phyloP scores from a whole-genome alignment of 2,888 invertebrate species.

The Noctua janthe region DNA sequence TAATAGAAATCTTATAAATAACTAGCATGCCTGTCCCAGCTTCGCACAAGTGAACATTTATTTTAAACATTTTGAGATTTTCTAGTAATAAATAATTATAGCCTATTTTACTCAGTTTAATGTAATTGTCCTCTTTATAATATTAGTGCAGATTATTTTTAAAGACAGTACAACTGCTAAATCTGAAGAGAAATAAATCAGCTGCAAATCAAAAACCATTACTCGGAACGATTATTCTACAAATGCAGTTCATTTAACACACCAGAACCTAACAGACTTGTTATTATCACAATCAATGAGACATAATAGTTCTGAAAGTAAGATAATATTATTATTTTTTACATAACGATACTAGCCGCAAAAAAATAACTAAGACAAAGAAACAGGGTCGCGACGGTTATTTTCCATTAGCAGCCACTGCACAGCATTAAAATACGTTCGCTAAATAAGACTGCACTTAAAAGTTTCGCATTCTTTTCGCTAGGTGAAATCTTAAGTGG shows the following conservation, averaged over 20 bases:
- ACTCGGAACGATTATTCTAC: background rate
- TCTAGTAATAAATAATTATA: no score
- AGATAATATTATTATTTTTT: slow-evolving; percentile 59
- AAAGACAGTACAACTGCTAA: background rate
- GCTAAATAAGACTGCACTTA: slow-evolving; percentile 63
- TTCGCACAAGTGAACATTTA: no score
- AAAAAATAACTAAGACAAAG: slow-evolving; percentile 80
- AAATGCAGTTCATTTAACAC: background rate
- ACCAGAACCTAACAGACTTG: slow-evolving; percentile 17
- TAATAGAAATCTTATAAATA: background rate
- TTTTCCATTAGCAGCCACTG: slow-evolving; percentile 77
- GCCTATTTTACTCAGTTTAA: no score
- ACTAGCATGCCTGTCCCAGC: no score
- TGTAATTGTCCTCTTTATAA: no score
- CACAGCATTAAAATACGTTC: slow-evolving; percentile 67
- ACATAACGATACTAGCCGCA: slow-evolving; percentile 65
- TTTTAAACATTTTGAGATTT: no score
- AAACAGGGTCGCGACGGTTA: slow-evolving; percentile 82
- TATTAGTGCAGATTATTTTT: background rate
- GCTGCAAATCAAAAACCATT: background rate
- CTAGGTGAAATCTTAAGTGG: background rate
- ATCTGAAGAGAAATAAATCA: background rate
- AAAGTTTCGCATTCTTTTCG: slow-evolving; percentile 1
- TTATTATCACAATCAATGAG: slow-evolving; percentile 29
- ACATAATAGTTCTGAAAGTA: slow-evolving; percentile 44